Percentiles rank a stretch among this genome's conserved stretches.
phyloP scores from a whole-genome alignment of 37 sponge, comb jelly and placozoan species.

The Haliclona indistincta region DNA sequence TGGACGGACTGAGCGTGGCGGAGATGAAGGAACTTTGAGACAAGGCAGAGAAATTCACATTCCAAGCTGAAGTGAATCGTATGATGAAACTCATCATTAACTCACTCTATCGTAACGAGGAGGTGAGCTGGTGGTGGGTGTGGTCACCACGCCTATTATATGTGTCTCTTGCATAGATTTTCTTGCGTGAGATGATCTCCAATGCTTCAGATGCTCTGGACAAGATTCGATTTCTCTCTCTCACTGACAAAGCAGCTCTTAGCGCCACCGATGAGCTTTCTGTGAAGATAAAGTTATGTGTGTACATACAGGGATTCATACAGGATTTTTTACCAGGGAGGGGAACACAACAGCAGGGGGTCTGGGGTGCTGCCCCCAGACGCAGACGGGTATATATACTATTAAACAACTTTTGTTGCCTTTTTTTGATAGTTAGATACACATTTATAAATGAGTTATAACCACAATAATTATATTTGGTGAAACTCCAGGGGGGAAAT shows the following conservation, averaged over 20 bases:
- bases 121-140: too few species aligned
- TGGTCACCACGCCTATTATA: too few species aligned
- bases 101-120: conserved; percentile 98
- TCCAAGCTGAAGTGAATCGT: conserved; percentile 96
- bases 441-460: too few species aligned
- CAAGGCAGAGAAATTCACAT: conserved; percentile 86
- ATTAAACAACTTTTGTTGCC: too few species aligned
- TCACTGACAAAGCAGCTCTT: conserved; percentile 89
- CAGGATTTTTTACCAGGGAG: too few species aligned
- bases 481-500: too few species aligned
- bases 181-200: conserved; percentile 96
- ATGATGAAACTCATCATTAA: conserved; percentile 99
- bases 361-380: too few species aligned
- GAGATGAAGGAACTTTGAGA: conserved; percentile 96
- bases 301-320: too few species aligned
- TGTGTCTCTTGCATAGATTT: conserved; percentile 75
- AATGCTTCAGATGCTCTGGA: conserved; percentile 99
- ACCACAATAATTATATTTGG: too few species aligned
- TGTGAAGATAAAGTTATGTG: conserved; percentile 95
- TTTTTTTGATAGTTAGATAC: too few species aligned
- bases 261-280: conserved; percentile 80
- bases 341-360: too few species aligned
- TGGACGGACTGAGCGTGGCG: conserved; percentile 96
- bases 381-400: too few species aligned
- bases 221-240: conserved; percentile 96